Evolutionary conservation across 2,113 vertebrate genomes (phyloP).

Genomic region (Ptilonorhynchus violaceus): DNA sequence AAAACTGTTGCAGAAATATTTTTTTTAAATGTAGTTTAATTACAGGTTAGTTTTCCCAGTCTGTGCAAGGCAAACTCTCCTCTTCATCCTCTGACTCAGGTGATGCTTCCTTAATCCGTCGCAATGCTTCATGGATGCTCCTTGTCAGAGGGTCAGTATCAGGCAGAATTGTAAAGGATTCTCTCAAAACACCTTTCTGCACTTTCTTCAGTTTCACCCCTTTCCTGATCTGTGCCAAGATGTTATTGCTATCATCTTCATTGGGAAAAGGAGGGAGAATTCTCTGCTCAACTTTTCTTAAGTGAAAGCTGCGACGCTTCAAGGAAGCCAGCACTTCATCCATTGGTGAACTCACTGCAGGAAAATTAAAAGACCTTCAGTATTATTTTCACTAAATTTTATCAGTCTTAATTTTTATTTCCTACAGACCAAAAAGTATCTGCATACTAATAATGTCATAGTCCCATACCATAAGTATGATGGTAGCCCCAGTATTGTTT

Average conservation of each 20-base stretch:
- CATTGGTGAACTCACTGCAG: conserved; percentile 93
- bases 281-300: conserved; percentile 94
- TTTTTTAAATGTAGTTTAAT: conserved; percentile 24
- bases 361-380: conserved; percentile 49
- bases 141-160: conserved; percentile 92
- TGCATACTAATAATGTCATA: not conserved
- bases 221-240: conserved; percentile 96
- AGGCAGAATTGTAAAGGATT: conserved; percentile 77
- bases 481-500: not conserved
- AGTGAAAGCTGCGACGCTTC: conserved; percentile 95
- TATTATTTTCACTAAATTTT: not conserved
- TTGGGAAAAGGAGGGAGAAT: conserved; percentile 89
- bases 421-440: not conserved
- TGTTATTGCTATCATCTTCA: conserved; percentile 93
- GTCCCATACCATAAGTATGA: not conserved
- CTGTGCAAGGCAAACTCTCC: conserved; percentile 87
- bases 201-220: conserved; percentile 96
- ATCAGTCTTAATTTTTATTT: not conserved
- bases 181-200: conserved; percentile 83
- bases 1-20: not conserved
- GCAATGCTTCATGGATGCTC: conserved; percentile 95
- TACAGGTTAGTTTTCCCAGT: conserved; percentile 93
- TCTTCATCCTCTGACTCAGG: conserved; percentile 97
- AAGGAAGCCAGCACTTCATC: conserved; percentile 97
- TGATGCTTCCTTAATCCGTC: conserved; percentile 96